phyloP scores from a whole-genome alignment of 2,797 vertebrate genomes.

The Nyctibius grandis region DNA sequence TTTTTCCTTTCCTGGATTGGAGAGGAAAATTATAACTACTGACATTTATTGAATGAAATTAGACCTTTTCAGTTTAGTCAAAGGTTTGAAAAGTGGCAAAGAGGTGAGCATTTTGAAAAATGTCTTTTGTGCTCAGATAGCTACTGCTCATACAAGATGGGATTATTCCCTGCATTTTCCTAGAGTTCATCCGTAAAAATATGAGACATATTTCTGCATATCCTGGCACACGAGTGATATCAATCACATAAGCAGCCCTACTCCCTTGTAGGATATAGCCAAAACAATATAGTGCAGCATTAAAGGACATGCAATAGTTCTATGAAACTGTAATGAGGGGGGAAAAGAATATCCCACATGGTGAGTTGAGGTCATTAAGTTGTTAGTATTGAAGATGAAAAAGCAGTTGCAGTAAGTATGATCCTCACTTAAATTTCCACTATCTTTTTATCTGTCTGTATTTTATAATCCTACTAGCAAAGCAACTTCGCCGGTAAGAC shows the following conservation, averaged over 20 bases:
- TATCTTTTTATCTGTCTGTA: background rate
- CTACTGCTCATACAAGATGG: background rate
- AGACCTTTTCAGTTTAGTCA: background rate
- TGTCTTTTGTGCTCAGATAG: background rate
- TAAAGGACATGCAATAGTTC: background rate
- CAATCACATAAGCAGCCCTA: background rate
- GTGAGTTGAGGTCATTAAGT: background rate
- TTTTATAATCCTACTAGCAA: background rate
- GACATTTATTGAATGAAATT: background rate
- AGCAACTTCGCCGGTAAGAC: background rate
- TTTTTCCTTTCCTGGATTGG: background rate
- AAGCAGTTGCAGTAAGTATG: background rate
- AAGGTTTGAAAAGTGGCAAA: background rate
- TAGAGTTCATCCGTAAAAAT: background rate
- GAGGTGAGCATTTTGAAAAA: background rate
- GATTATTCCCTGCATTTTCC: background rate
- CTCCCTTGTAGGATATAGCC: background rate
- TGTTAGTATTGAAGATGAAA: background rate
- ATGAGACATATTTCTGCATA: background rate
- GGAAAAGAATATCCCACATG: rapidly evolving
- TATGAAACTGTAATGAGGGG: background rate
- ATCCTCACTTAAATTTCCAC: background rate
- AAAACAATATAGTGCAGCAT: background rate
- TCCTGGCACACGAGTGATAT: background rate
- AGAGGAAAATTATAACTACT: background rate